Conservation (phyloP, 1,140 invertebrate species). For the Himalopsyche phryganea region DNA sequence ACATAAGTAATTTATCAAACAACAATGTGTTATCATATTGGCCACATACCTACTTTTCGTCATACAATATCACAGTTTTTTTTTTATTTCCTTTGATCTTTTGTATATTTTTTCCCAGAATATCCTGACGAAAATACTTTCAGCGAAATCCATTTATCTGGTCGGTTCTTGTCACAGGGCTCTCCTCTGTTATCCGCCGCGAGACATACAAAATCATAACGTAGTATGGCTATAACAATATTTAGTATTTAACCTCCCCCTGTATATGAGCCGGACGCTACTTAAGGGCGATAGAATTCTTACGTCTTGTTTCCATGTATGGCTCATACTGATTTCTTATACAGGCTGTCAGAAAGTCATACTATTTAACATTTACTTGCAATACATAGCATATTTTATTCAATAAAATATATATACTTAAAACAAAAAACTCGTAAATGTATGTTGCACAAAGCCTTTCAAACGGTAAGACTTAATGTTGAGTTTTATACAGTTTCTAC, state of each 20-base stretch:
- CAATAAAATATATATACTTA: too few species aligned
- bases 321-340: constrained; percentile 23
- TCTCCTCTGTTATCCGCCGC: constrained; percentile 24
- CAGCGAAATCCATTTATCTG: constrained; percentile 13
- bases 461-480: too few species aligned
- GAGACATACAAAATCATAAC: constrained; percentile 32
- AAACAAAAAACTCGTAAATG: too few species aligned
- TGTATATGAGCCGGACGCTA: constrained; percentile 18
- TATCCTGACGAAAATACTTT: background rate
- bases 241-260: constrained; percentile 33
- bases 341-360: constrained; percentile 12
- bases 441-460: too few species aligned
- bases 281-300: constrained; percentile 27
- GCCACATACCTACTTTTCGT: too few species aligned
- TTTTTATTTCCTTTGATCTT: too few species aligned
- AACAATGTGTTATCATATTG: too few species aligned
- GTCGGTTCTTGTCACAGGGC: background rate
- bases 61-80: too few species aligned
- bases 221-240: constrained; percentile 32
- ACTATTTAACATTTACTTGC: background rate
- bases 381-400: too few species aligned
- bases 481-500: too few species aligned
- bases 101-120: background rate
- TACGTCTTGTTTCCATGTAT: constrained; percentile 13
- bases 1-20: too few species aligned